phyloP scores from a whole-genome alignment of 2,113 vertebrate species.

The Clupea harengus region DNA sequence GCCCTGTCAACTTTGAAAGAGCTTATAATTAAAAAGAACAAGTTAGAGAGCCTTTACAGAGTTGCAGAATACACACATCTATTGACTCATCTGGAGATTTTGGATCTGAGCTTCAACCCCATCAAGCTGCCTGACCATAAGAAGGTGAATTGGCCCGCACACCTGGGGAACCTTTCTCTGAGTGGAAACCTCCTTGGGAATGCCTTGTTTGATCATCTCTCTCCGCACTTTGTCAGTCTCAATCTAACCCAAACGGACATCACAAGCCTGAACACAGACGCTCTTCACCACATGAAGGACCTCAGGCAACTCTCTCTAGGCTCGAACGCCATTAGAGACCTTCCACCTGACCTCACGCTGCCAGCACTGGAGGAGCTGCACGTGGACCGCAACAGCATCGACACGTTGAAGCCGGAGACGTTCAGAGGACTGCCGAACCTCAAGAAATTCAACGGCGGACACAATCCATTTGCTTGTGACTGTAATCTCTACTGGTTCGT shows the following conservation, averaged over 20 bases:
- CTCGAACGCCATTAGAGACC: background rate
- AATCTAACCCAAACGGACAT: background rate
- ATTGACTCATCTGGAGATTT: background rate
- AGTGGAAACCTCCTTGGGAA: background rate
- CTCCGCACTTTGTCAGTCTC: background rate
- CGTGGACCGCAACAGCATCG: background rate
- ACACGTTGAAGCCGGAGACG: background rate
- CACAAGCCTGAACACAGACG: background rate
- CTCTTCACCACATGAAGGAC: background rate
- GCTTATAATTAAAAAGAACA: background rate
- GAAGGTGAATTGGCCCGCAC: background rate
- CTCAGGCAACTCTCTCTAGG: background rate
- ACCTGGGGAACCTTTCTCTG: background rate
- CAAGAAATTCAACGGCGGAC: background rate
- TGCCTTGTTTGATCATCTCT: background rate
- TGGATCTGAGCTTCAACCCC: background rate
- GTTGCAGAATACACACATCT: background rate
- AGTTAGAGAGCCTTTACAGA: background rate
- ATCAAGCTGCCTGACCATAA: background rate
- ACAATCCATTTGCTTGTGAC: slow-evolving; percentile 5
- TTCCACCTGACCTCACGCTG: background rate
- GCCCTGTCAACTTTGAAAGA: background rate
- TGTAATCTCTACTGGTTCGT: background rate
- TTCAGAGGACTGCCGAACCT: background rate
- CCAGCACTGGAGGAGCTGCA: background rate